A percentile compares a stretch with the other conserved stretches of the same genome.
Conservation (phyloP, 2,797 vertebrate genomes). For the Anguilla obscura region DNA sequence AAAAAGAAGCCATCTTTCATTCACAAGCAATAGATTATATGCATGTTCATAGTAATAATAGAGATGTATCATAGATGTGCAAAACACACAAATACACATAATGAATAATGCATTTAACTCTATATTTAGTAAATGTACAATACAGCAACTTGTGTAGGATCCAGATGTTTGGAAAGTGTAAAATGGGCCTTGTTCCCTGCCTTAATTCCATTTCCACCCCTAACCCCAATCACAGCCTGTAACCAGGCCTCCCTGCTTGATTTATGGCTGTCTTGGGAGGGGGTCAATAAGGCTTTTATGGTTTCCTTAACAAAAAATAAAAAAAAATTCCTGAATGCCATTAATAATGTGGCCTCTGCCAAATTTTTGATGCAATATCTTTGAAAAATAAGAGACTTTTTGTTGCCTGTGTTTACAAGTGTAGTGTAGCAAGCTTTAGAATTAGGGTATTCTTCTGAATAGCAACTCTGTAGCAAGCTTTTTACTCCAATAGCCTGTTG, state of each 20-base stretch:
- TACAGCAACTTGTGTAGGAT: not conserved
- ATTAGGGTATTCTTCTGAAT: not conserved
- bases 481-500: not conserved
- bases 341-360: not conserved
- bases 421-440: not conserved
- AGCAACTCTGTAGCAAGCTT: not conserved
- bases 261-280: slow-evolving; percentile 75
- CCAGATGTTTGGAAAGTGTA: slow-evolving; percentile 1
- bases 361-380: not conserved
- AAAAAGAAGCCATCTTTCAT: not conserved
- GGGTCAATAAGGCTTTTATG: slow-evolving; percentile 80
- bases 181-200: slow-evolving; percentile 70
- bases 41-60: not conserved
- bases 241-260: slow-evolving; percentile 79
- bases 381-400: not conserved
- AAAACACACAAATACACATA: not conserved
- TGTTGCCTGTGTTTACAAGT: not conserved
- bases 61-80: not conserved
- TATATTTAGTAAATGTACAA: not conserved
- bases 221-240: slow-evolving; percentile 74
- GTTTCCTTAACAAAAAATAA: slow-evolving; percentile 72
- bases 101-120: not conserved
- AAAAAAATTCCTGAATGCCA: not conserved
- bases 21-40: not conserved
- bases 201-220: slow-evolving; percentile 75